Evolutionary conservation across 2,113 vertebrate species (phyloP), one percentile per base, ranked within the genome.

Genomic region (Panurus biarmicus): DNA sequence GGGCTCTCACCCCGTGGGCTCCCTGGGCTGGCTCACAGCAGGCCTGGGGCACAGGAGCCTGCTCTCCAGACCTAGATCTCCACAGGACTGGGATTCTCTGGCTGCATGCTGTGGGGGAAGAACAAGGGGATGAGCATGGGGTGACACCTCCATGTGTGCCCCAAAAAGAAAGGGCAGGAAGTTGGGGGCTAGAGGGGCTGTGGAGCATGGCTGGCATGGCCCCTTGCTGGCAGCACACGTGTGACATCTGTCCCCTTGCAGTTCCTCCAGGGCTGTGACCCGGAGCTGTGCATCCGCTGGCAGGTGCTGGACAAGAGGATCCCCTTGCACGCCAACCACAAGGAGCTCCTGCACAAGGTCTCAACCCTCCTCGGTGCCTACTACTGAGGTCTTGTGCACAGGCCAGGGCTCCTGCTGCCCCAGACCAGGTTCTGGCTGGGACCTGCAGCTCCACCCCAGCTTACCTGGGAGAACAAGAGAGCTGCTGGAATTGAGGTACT

Each of bases 281-380:
- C 94, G 0, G 93, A 96, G 35, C 78, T 97, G 67, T 87, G 60
- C 84, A 90, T 98, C 79, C 96, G 96, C 70, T 99, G 99, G 99
- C 97, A 97, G 87, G 98, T 98, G 94, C 94, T 99, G 85, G 98
- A 98, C 96, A 92, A 96, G 89, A 97, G 96, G 72, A 97, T 98
- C 17, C 95, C 96, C 1, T 96, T 99, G 11, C 91, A 97, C 1
- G 22, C 97, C 14, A 97, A 98, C 96, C 98, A 99, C 96, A 98
- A 96, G 97, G 87, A 98, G 12, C 95, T 98, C 57, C 98, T 99
- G 62, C 95, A 87, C 74, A 97, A 94, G 87, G 98, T 97, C 21
- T 98, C 98, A 0, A 7, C 96, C 11, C 90, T 96, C 35, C 97
- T 98, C 0, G 95, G 96, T 18, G 97, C 97, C 40, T 97, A 97